A percentile compares a stretch with the other conserved stretches of the same genome.
Evolutionary conservation across 1,140 invertebrate genomes (phyloP).

Genomic region (Zaprionus nigranus): DNA sequence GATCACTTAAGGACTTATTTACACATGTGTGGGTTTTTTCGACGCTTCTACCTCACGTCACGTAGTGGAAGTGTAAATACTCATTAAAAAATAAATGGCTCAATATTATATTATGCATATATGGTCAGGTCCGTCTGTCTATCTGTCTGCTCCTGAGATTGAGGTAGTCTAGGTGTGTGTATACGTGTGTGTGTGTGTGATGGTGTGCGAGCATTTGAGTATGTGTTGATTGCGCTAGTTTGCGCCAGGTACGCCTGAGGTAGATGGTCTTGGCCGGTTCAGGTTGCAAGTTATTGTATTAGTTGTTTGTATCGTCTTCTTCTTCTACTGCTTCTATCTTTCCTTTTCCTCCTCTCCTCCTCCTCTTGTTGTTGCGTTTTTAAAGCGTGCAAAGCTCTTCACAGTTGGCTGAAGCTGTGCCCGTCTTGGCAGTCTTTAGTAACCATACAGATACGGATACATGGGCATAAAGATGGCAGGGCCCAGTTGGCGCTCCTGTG

Average conservation of each 20-base stretch:
- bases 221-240: constrained; percentile 47
- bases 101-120: constrained; percentile 80
- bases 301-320: constrained; percentile 2
- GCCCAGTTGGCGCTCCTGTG: constrained; percentile 77
- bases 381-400: constrained; percentile 81
- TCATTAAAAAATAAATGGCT: constrained; percentile 77
- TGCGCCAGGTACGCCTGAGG: constrained; percentile 78
- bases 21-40: constrained; percentile 66
- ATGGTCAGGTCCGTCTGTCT: constrained; percentile 27
- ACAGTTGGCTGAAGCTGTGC: constrained; percentile 51
- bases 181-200: constrained; percentile 6
- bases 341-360: not conserved
- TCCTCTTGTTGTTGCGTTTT: constrained; percentile 38
- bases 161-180: constrained; percentile 33
- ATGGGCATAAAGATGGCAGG: constrained; percentile 81
- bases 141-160: constrained; percentile 9
- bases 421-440: constrained; percentile 34
- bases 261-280: constrained; percentile 66
- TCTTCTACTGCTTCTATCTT: not conserved
- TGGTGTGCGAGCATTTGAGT: constrained; percentile 23
- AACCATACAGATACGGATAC: constrained; percentile 84
- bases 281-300: constrained; percentile 20
- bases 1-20: constrained; percentile 81
- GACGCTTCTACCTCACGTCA: constrained; percentile 59
- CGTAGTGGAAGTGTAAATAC: constrained; percentile 75